Conservation (phyloP, 2,113 vertebrate genomes). For the Cepphus grylle region DNA sequence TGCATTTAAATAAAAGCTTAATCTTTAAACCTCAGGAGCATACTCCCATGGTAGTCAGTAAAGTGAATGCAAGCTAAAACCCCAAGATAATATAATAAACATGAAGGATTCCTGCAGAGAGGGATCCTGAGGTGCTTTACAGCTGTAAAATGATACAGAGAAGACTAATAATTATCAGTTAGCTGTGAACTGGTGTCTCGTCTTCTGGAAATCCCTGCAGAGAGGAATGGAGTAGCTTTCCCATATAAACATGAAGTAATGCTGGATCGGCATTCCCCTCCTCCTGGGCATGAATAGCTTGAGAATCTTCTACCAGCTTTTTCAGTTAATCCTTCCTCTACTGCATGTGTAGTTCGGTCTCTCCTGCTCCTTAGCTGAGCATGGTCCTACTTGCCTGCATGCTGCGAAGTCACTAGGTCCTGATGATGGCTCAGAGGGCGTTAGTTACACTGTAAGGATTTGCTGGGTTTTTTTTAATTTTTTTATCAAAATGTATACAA, state of each 20-base stretch:
- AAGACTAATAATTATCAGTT: background rate
- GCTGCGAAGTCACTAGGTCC: background rate
- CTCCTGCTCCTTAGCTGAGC: background rate
- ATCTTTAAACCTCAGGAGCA: background rate
- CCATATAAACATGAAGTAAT: background rate
- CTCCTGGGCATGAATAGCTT: background rate
- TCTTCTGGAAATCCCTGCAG: background rate
- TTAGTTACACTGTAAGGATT: background rate
- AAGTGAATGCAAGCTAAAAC: background rate
- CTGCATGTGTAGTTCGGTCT: background rate
- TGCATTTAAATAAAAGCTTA: constrained; percentile 7
- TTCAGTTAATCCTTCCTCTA: background rate
- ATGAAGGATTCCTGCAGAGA: background rate
- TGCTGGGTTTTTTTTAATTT: background rate
- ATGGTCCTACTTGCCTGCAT: background rate
- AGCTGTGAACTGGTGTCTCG: background rate
- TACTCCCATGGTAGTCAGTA: background rate
- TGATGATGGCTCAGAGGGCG: background rate
- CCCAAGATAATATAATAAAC: background rate
- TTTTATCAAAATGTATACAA: background rate
- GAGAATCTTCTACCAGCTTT: background rate
- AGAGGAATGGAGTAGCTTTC: background rate
- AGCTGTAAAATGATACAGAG: constrained; percentile 6
- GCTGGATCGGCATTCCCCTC: background rate
- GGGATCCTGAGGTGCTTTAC: background rate